A percentile compares a stretch with the other conserved stretches of the same genome.
phyloP scores from a whole-genome alignment of 2,888 invertebrate genomes.

The Fissipunctia ypsillon region DNA sequence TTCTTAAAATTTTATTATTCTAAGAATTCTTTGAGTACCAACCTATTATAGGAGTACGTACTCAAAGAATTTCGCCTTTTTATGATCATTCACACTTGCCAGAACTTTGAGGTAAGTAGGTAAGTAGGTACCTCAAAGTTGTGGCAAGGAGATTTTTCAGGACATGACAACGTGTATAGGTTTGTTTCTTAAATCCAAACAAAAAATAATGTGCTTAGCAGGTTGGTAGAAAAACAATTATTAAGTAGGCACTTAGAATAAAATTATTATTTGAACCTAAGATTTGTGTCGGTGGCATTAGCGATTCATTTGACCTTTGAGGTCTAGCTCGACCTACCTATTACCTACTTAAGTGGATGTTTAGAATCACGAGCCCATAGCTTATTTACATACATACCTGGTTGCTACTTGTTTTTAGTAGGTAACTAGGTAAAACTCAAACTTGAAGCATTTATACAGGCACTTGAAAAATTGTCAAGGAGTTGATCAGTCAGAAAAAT shows the following conservation, averaged over 20 bases:
- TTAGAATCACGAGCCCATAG: background rate
- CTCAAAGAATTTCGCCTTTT: too few species aligned
- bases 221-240: background rate
- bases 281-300: background rate
- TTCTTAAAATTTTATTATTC: too few species aligned
- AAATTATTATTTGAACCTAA: background rate
- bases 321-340: background rate
- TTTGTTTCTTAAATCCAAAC: background rate
- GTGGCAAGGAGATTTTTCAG: background rate
- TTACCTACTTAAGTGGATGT: background rate
- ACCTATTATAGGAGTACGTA: too few species aligned
- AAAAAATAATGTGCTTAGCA: background rate
- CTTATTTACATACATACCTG: background rate
- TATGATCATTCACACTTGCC: too few species aligned
- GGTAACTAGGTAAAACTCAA: too few species aligned
- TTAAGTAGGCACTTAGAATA: background rate
- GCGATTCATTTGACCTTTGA: conserved; percentile 12
- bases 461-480: too few species aligned
- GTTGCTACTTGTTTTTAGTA: background rate
- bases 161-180: background rate
- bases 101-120: too few species aligned
- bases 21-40: too few species aligned
- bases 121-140: background rate
- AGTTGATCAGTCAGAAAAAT: too few species aligned
- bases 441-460: too few species aligned